phyloP scores from a whole-genome alignment of 64 coral and sea anemone species.

The Montipora cactus region DNA sequence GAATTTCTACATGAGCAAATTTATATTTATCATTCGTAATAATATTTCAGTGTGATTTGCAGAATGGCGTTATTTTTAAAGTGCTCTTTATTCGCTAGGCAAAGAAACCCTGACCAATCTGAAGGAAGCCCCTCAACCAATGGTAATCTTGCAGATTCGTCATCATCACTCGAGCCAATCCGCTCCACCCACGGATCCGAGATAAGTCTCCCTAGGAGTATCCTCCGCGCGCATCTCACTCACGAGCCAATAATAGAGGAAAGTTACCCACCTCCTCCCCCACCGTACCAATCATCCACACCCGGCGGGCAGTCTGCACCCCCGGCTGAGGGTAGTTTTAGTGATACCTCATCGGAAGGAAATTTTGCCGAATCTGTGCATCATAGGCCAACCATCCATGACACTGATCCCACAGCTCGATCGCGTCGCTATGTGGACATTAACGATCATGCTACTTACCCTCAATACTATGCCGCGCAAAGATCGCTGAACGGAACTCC shows the following conservation, averaged over 20 bases:
- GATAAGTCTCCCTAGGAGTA: constrained; percentile 89
- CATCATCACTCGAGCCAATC: constrained; percentile 85
- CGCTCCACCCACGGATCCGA: constrained; percentile 85
- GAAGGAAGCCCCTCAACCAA: constrained; percentile 86
- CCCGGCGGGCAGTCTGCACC: constrained; percentile 67
- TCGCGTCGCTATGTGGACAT: constrained; percentile 46
- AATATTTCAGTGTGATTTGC: not conserved
- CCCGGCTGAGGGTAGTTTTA: constrained; percentile 71
- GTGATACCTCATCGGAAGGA: constrained; percentile 88
- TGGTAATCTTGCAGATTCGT: constrained; percentile 88
- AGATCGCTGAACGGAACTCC: constrained; percentile 75
- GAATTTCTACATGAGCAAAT: too few species aligned
- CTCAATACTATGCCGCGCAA: constrained; percentile 24
- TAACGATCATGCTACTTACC: constrained; percentile 25
- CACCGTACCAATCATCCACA: constrained; percentile 56
- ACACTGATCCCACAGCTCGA: constrained; percentile 53
- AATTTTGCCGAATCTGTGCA: constrained; percentile 72
- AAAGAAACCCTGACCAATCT: constrained; percentile 25
- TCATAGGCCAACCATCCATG: constrained; percentile 82
- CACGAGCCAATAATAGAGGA: constrained; percentile 87
- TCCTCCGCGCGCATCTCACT: constrained; percentile 59
- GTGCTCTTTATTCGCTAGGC: constrained; percentile 18
- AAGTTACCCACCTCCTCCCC: constrained; percentile 69
- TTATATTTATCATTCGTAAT: not conserved
- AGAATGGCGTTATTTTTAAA: not conserved